Base-by-base conservation (phyloP, 2,113 vertebrate species). In the Parus major region DNA sequence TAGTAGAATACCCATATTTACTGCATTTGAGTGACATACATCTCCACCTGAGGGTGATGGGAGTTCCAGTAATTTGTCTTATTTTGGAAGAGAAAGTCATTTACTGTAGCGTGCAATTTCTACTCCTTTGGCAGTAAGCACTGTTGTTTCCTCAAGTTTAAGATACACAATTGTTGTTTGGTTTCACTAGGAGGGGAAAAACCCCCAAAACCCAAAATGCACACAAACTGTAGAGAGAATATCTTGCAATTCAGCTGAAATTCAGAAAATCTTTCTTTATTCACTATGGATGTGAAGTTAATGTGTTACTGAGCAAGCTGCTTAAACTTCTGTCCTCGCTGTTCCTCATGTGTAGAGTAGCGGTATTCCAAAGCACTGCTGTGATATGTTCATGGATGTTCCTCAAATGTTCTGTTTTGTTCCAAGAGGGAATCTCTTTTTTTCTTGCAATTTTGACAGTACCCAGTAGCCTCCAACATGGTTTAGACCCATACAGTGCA, bases 181-280 rank as follows among this genome's bases (percentile, higher is more conserved):
- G 25, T 76, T 85, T 86, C 16, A 71, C 10, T 20, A 47, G 8
- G 25, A 15, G 12, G 19, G 18, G 4, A 42, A n/a, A 60, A 49
- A 7, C 0, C 1, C 10, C 15, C 3, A 12, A 15, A 68, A 52
- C 4, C 31, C 15, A 60, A n/a, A 78, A 20, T 2, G 3, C 10
- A 1, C 18, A 33, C 12, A 28, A 47, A 65, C 9, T 33, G 5
- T 9, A 7, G 22, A 66, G 57, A 35, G 35, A 63, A 1, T 69
- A n/a, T 49, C 22, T 64, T 82, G 14, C 71, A 33, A 85, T 22
- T 82, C 11, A 41, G 28, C 22, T 47, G 27, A 64, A 82, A 59
- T 46, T 69, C 19, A 53, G 35, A 72, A 60, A 31, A 64, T 21
- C 10, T 41, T 22, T 19, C 4, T 42, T 80, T 5, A 15, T 53